Percentiles rank a stretch among this genome's conserved stretches.
Conservation (phyloP, 2,888 invertebrate species). For the Clepsis dumicolana region DNA sequence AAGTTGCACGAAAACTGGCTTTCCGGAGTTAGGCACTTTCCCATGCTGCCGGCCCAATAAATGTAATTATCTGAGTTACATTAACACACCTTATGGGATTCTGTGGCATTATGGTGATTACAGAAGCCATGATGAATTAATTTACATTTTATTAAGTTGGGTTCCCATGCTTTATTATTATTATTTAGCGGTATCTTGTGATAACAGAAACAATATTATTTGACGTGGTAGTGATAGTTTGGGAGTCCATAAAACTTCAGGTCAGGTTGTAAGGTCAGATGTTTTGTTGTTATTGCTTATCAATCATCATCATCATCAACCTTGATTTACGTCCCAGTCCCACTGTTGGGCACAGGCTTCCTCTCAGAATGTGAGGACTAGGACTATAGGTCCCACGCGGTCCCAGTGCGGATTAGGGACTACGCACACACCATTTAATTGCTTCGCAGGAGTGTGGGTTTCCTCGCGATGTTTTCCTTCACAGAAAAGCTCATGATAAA, state of each 20-base stretch:
- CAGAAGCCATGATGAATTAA: constrained; percentile 54
- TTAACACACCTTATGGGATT: constrained; percentile 26
- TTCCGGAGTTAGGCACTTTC: constrained; percentile 20
- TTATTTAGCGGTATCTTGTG: constrained; percentile 16
- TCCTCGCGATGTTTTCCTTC: too few relatives aligned
- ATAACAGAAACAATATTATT: constrained; percentile 29
- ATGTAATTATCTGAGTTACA: constrained; percentile 36
- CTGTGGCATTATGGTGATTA: constrained; percentile 41
- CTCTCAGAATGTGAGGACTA: too few relatives aligned
- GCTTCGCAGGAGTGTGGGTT: too few relatives aligned
- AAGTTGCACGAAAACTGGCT: constrained; percentile 22
- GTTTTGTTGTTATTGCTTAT: too few relatives aligned
- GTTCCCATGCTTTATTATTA: constrained; percentile 25
- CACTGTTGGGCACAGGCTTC: too few relatives aligned
- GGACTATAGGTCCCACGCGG: too few relatives aligned
- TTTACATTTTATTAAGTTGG: constrained; percentile 50
- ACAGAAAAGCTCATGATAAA: too few relatives aligned
- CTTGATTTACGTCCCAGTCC: too few relatives aligned
- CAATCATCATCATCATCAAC: too few relatives aligned
- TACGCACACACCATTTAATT: too few relatives aligned
- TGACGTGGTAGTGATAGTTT: background rate
- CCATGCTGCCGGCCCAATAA: constrained; percentile 23
- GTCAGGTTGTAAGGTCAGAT: background rate
- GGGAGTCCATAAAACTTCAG: background rate
- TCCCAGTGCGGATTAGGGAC: too few relatives aligned